These are phyloP conservation scores for Sarcophaga carnaria DNA, from an alignment of 2,888 invertebrate species.

Conservation along the genomic window DNA sequence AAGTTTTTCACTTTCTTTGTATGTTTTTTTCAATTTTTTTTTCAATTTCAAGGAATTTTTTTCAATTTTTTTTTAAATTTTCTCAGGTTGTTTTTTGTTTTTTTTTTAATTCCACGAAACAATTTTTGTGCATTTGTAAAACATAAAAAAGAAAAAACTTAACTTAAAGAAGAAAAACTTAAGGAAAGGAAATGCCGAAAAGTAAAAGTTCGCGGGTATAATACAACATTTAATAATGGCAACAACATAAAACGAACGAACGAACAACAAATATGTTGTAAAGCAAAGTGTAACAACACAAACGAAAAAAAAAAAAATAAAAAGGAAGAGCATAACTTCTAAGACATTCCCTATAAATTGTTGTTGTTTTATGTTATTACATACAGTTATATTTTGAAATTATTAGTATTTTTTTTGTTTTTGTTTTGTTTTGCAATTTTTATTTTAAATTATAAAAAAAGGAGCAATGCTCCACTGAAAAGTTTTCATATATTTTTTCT, in stretches of 20 bases:
- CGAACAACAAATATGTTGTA: not conserved
- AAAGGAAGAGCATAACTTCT: slow-evolving; percentile 16
- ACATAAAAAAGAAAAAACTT: slow-evolving; percentile 54
- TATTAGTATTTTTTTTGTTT: slow-evolving; percentile 5
- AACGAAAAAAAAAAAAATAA: not conserved
- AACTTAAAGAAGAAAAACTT: not conserved
- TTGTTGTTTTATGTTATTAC: slow-evolving; percentile 33
- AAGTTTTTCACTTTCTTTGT: slow-evolving; percentile 53
- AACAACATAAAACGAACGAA: not conserved
- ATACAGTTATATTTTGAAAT: slow-evolving; percentile 5
- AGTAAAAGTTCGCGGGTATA: not conserved
- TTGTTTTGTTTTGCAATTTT: slow-evolving; percentile 3
- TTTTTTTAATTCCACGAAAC: slow-evolving; percentile 33
- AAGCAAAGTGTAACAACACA: not conserved
- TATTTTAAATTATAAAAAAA: not conserved
- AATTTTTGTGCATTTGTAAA: slow-evolving; percentile 52
- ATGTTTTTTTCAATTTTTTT: not conserved
- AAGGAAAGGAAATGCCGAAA: not conserved
- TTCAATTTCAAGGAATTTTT: not conserved
- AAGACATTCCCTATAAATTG: slow-evolving; percentile 33
- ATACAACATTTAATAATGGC: slow-evolving; percentile 39
- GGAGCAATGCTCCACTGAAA: not conserved
- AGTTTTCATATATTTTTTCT: not conserved
- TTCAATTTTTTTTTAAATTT: slow-evolving; percentile 17
- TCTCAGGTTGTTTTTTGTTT: not conserved